A percentile compares a stretch with the other conserved stretches of the same genome.
Conservation (phyloP, 2,888 invertebrate genomes). For the Rosalia funebris region DNA sequence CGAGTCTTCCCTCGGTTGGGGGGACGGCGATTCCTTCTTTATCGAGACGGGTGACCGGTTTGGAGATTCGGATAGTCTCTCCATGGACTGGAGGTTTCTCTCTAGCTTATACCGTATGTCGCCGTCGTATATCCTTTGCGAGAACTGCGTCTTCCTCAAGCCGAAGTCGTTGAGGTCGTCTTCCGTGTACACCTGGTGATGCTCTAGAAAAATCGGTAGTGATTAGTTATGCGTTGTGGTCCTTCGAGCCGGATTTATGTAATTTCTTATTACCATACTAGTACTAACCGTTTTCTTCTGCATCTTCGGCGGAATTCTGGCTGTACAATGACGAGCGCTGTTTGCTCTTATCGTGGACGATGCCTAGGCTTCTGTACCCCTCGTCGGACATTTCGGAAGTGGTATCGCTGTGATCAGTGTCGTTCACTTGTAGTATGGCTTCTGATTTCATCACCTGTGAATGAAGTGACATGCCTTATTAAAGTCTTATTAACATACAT, state of each 20-base stretch:
- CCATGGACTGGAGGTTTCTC: conserved; percentile 35
- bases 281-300: conserved; percentile 74
- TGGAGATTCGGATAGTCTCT: conserved; percentile 41
- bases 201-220: conserved; percentile 66
- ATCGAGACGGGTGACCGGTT: conserved; percentile 33
- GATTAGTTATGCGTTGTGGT: not conserved
- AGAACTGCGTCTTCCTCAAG: conserved; percentile 76
- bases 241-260: not conserved
- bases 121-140: conserved; percentile 70
- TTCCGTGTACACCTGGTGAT: conserved; percentile 70
- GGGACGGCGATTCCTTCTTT: conserved; percentile 28
- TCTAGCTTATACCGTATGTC: conserved; percentile 60
- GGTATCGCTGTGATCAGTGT: conserved; percentile 71
- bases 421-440: conserved; percentile 58
- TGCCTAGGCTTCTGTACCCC: conserved; percentile 83
- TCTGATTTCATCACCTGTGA: conserved; percentile 62
- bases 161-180: conserved; percentile 77
- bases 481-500: conserved; percentile 11
- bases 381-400: conserved; percentile 88
- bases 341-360: conserved; percentile 67
- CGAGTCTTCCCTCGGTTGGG: conserved; percentile 31
- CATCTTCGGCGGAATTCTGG: conserved; percentile 78
- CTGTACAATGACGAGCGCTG: conserved; percentile 76
- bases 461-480: conserved; percentile 5
- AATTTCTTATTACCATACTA: not conserved